Conservation (phyloP, 37 sponge, comb jelly and placozoan species). For the Cliona cf. orientalis region DNA sequence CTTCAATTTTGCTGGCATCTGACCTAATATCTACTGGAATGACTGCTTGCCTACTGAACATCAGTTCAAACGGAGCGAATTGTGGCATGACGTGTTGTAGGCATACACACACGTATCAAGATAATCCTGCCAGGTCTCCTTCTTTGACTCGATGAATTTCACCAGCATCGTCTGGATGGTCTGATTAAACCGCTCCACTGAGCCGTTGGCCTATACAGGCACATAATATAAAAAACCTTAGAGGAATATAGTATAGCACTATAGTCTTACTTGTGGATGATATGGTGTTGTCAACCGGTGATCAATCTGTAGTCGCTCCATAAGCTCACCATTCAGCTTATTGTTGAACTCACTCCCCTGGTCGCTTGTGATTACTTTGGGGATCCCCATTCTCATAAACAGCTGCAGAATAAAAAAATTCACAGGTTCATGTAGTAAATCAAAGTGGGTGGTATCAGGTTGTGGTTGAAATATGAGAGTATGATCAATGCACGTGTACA, state of each 20-base stretch:
- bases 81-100: slow-evolving; percentile 76
- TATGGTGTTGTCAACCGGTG: slow-evolving; percentile 34
- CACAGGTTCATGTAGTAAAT: no score
- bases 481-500: no score
- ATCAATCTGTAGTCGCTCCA: neutral
- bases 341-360: slow-evolving; percentile 36
- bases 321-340: slow-evolving; percentile 4
- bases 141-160: slow-evolving; percentile 55
- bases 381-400: no score
- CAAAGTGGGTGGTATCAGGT: no score
- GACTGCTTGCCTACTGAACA: slow-evolving; percentile 59
- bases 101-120: slow-evolving; percentile 71
- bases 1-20: no score
- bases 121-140: slow-evolving; percentile 44
- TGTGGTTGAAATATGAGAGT: no score
- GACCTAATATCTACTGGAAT: slow-evolving; percentile 68
- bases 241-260: no score
- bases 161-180: slow-evolving; percentile 68
- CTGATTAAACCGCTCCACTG: slow-evolving; percentile 65
- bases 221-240: no score
- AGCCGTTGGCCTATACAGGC: slow-evolving; percentile 74
- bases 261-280: slow-evolving; percentile 46
- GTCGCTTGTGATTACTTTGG: neutral
- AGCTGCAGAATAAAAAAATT: no score
- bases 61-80: slow-evolving; percentile 72